Evolutionary conservation across 64 coral and sea anemone genomes (phyloP).

Genomic region (Hydrozoanthus tunicans): DNA sequence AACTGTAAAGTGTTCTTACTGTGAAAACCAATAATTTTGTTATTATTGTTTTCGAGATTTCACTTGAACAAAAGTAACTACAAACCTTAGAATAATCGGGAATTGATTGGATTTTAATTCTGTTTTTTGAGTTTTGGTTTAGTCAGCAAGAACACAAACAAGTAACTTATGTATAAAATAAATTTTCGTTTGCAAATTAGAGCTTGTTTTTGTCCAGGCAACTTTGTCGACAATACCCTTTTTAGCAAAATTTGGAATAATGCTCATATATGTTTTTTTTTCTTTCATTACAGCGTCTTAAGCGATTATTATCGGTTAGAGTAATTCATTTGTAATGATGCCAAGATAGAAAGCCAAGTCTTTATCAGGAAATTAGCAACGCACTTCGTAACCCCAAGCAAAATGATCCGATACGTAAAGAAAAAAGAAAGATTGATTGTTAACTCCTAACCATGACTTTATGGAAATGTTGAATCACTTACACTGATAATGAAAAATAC

Average conservation of each 20-base stretch:
- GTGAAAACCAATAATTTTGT: background rate
- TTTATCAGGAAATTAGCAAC: slow-evolving; percentile 43
- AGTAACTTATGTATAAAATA: background rate
- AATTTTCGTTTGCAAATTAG: background rate
- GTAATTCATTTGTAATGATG: slow-evolving; percentile 20
- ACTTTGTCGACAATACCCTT: background rate
- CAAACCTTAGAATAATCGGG: background rate
- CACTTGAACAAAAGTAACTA: background rate
- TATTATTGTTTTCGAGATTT: background rate
- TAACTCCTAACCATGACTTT: slow-evolving; percentile 25
- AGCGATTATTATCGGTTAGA: background rate
- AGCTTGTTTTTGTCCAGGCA: background rate
- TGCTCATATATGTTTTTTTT: background rate
- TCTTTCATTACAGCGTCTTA: slow-evolving; percentile 7
- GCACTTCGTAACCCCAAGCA: slow-evolving; percentile 37
- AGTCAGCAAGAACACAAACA: background rate
- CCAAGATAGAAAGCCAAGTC: slow-evolving; percentile 24
- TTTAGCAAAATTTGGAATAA: background rate
- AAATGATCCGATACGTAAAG: background rate
- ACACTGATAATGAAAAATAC: slow-evolving; percentile 22
- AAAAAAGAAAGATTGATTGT: slow-evolving; percentile 46
- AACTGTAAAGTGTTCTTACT: background rate
- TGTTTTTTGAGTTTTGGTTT: background rate
- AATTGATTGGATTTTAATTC: slow-evolving; percentile 1
- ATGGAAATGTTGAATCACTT: slow-evolving; percentile 10